Evolutionary conservation across 2,113 vertebrate genomes (phyloP), one percentile per base, ranked within the genome.

Genomic region (Nycticryphes semicollaris): DNA sequence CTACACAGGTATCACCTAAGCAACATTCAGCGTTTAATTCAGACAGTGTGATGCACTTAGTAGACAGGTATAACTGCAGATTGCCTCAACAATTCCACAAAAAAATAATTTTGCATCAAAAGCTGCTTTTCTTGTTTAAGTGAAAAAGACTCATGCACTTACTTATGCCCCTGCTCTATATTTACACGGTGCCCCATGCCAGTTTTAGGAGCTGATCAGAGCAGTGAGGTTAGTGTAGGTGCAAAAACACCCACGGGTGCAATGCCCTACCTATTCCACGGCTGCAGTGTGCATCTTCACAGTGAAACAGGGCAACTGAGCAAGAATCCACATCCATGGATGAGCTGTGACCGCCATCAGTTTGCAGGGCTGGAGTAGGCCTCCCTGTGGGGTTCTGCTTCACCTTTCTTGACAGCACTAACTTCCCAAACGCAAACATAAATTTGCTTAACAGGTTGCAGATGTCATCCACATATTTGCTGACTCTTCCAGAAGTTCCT

Each of bases 211-310:
- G 41, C 4, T 6, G 19, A 48, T 22, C 31, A 50, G n/a, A 77
- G 69, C 33, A 25, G 39, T 2, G 2, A 35, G 53, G 18, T 14
- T n/a, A 22, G 47, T 3, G 17, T 1, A 18, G 47, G 24, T 24
- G 22, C 45, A 22, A 3, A 2, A 77, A 43, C 2, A 5, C 10
- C 21, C 5, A 0, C 1, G 21, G 53, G 47, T 12, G 4, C 43
- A 35, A 13, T 30, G n/a, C 37, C 50, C 69, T 41, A 8, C 48
- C 30, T 10, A 1, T 5, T 45, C 37, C 53, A 11, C 1, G 2
- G 59, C 43, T 68, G 16, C 62, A 68, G n/a, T 1, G 0, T 10
- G 28, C 47, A 24, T 17, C 39, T 37, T 10, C 37, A 12, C 51
- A 21, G 37, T 3, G 15, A 28, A n/a, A 28, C 7, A 9, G 41